These are phyloP conservation scores for Gortyna flavago DNA, from an alignment of 2,888 invertebrate genomes.

Conservation along the genomic window DNA sequence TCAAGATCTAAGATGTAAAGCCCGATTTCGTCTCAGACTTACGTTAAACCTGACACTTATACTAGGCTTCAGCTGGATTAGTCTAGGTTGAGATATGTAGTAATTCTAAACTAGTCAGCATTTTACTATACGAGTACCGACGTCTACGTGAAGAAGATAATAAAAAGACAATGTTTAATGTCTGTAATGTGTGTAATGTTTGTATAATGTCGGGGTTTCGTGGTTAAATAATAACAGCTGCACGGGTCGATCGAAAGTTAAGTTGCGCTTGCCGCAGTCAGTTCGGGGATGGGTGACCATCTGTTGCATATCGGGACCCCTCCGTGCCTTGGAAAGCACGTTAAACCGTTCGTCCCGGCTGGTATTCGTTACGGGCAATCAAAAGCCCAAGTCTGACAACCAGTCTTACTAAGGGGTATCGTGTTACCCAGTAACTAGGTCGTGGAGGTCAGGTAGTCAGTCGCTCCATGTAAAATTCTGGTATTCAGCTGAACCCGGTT, in stretches of 20 bases:
- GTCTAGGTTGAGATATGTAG: slow-evolving; percentile 1
- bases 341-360: no score
- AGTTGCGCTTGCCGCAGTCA: neutral
- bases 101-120: slow-evolving; percentile 3
- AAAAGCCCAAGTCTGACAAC: neutral
- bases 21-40: slow-evolving; percentile 4
- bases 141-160: neutral
- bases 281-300: neutral
- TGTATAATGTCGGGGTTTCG: neutral
- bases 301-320: neutral
- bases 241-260: no score
- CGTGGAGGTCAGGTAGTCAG: neutral
- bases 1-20: slow-evolving; percentile 5
- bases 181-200: no score
- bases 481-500: neutral
- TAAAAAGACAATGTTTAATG: no score
- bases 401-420: neutral
- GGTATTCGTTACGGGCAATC: no score
- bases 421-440: neutral
- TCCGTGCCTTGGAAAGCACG: no score
- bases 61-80: slow-evolving; percentile 21
- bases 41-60: slow-evolving; percentile 28
- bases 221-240: no score
- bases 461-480: neutral
- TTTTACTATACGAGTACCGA: slow-evolving; percentile 4